Evolutionary conservation across 2,888 invertebrate genomes (phyloP).

Genomic region (Terebella lapidaria): DNA sequence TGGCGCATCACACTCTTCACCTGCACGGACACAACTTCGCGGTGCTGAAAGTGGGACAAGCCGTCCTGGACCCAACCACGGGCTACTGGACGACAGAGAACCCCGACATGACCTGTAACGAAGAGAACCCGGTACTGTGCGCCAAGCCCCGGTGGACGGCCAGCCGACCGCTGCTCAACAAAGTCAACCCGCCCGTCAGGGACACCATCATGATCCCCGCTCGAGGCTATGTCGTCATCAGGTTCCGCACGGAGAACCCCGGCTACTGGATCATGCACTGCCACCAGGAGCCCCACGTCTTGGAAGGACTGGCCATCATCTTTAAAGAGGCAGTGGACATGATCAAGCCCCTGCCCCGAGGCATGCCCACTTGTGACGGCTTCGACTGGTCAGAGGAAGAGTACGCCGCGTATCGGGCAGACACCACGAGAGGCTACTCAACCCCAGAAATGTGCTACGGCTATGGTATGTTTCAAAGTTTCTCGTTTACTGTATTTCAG

Average conservation of each 20-base stretch:
- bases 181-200: conserved; percentile 4
- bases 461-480: no score
- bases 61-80: conserved; percentile 9
- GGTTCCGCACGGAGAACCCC: conserved; percentile 6
- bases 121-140: conserved; percentile 20
- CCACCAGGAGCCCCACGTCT: conserved; percentile 2
- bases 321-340: not conserved
- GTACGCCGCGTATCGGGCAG: no score
- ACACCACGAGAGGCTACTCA: no score
- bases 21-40: conserved; percentile 43
- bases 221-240: conserved; percentile 6
- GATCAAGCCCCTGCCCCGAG: not conserved
- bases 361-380: no score
- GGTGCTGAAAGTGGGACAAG: conserved; percentile 34
- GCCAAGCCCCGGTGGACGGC: not conserved
- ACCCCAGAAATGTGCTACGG: no score
- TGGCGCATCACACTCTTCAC: conserved; percentile 37
- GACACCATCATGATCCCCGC: conserved; percentile 5
- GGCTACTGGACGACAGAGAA: conserved; percentile 14
- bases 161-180: conserved; percentile 13
- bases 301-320: conserved; percentile 7
- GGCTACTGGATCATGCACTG: conserved; percentile 7
- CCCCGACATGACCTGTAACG: conserved; percentile 20
- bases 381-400: not conserved
- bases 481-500: no score